Percentiles rank a stretch among this genome's conserved stretches.
Evolutionary conservation across 2,113 vertebrate species (phyloP).

Genomic region (Hiodon tergisus): DNA sequence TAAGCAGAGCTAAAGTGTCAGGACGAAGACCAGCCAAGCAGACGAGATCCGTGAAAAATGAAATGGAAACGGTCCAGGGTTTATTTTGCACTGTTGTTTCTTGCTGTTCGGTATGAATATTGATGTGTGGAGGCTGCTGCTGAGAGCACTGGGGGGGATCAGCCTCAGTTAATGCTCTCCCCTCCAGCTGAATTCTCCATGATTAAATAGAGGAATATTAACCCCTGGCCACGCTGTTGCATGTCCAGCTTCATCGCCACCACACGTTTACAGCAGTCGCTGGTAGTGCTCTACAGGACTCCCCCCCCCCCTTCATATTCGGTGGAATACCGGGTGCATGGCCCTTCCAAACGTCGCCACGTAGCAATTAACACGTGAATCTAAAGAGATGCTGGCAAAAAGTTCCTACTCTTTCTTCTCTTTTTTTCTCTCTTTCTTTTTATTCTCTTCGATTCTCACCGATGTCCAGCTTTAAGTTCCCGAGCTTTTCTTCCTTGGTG

Average conservation of each 20-base stretch:
- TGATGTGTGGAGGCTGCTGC: not conserved
- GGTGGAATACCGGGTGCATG: too few species aligned
- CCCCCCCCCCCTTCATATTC: not conserved
- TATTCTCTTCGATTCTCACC: conserved; percentile 24
- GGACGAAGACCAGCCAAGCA: conserved; percentile 2
- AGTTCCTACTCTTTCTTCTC: conserved; percentile 3
- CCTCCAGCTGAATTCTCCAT: not conserved
- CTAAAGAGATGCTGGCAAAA: conserved; percentile 20
- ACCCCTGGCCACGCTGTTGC: not conserved
- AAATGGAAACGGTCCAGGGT: not conserved
- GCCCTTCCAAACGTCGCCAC: conserved; percentile 8
- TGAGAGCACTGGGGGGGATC: not conserved
- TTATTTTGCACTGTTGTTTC: too few species aligned
- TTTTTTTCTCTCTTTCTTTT: conserved; percentile 5
- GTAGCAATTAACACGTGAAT: conserved; percentile 29
- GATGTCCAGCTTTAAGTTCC: conserved; percentile 29
- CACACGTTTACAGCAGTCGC: not conserved
- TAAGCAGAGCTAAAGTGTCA: conserved; percentile 6
- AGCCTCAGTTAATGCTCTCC: not conserved
- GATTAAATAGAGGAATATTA: conserved; percentile 8
- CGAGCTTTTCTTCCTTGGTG: conserved; percentile 20
- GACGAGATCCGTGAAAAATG: conserved; percentile 4
- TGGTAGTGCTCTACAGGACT: not conserved
- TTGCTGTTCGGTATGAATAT: conserved; percentile 4
- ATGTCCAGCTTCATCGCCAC: not conserved